Evolutionary conservation across 1,140 invertebrate species (phyloP).

Genomic region (Dryas iulia): DNA sequence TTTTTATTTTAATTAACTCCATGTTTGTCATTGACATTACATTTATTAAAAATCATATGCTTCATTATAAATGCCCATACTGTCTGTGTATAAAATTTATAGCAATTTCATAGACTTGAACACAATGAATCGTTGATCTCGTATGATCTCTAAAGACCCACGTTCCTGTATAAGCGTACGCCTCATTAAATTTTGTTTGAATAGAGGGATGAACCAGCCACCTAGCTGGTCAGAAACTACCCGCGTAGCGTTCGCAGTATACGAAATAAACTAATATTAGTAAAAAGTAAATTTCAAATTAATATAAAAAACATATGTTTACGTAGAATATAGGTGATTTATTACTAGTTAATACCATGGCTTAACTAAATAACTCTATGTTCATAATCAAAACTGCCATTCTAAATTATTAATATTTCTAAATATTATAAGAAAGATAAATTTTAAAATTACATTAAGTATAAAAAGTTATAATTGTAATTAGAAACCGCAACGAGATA

Average conservation of each 20-base stretch:
- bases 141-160: constrained; percentile 36
- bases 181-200: constrained; percentile 78
- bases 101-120: constrained; percentile 6
- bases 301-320: background rate
- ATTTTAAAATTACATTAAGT: no score
- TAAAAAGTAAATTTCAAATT: no score
- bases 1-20: no score
- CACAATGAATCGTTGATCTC: constrained; percentile 39
- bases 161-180: constrained; percentile 47
- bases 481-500: background rate
- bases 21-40: no score
- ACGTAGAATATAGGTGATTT: no score
- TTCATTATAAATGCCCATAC: background rate
- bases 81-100: constrained; percentile 2
- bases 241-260: background rate
- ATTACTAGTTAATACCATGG: no score
- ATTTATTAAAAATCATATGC: background rate
- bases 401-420: no score
- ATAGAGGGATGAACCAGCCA: constrained; percentile 65
- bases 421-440: no score
- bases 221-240: constrained; percentile 52
- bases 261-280: no score
- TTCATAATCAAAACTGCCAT: no score
- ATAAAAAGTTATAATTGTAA: background rate
- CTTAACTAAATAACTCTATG: no score